Evolutionary conservation across 2,797 vertebrate genomes (phyloP).

Genomic region (Ptychobarbus kaznakovi): DNA sequence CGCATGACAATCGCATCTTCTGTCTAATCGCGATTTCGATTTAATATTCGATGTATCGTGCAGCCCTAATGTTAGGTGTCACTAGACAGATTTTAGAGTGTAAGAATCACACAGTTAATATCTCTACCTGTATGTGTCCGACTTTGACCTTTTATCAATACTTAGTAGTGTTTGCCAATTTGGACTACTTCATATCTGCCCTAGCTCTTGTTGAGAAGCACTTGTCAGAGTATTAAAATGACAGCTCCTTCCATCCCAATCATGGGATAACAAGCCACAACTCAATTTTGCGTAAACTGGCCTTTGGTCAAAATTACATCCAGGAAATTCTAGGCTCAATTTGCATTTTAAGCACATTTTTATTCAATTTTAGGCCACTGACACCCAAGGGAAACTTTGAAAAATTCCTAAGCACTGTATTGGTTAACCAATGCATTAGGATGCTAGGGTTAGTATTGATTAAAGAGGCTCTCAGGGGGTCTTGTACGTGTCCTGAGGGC

Average conservation of each 20-base stretch:
- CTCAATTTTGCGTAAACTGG: slow-evolving; percentile 9
- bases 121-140: background rate
- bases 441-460: slow-evolving; percentile 2
- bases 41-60: no score
- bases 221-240: slow-evolving; percentile 37
- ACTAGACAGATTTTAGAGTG: background rate
- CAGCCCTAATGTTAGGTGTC: background rate
- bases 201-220: slow-evolving; percentile 22
- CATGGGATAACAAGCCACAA: slow-evolving; percentile 17
- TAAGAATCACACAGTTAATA: background rate
- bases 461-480: slow-evolving; percentile 24
- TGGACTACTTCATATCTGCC: slow-evolving; percentile 18
- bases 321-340: slow-evolving; percentile 46
- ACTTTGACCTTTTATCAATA: slow-evolving; percentile 33
- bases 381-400: slow-evolving; percentile 35
- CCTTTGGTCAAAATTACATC: slow-evolving; percentile 47
- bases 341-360: slow-evolving; percentile 48
- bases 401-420: slow-evolving; percentile 40
- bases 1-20: no score
- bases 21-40: no score
- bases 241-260: slow-evolving; percentile 11
- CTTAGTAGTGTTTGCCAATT: slow-evolving; percentile 23
- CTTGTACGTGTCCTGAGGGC: slow-evolving; percentile 63
- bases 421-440: slow-evolving; percentile 19
- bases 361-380: slow-evolving; percentile 33